Evolutionary conservation across 1,140 invertebrate species (phyloP), one percentile per base, ranked within the genome.

Genomic region (Delia radicum): DNA sequence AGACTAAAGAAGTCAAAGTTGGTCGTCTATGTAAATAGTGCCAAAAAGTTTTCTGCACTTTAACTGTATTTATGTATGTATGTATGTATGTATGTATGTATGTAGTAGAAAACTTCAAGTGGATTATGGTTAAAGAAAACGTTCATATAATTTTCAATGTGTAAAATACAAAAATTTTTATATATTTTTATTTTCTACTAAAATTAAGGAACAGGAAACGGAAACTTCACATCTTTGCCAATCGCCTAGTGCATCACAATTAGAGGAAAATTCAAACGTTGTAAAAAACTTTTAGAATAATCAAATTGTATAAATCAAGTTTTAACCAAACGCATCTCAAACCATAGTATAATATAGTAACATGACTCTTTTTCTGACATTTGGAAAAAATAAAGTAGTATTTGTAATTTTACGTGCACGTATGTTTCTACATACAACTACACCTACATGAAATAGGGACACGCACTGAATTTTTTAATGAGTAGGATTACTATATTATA

Each of bases 181-280:
- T 21, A 55, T 55, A 6, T 55, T 55, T 55, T 55, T 24, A 10
- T 2, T 21, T 55, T 55, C 0, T 55, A 3, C n/a, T 55, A 21
- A n/a, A n/a, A n/a, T 21, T 18, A 31, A 33, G 29, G 24, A 33
- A 69, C 65, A 37, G 65, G 65, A 69, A 69, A 33, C 65, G 65
- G 65, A 69, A 69, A 69, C 29, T 69, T 69, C 65, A 69, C 29
- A 69, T 69, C 29, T 69, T 69, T 33, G 31, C 31, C 65, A 33
- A 69, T 69, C 65, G 29, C 29, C 65, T 33, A 26, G 31, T 69
- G 65, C 65, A 69, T 69, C 21, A 15, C 65, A 69, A 69, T 69
- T 69, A 69, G 29, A 33, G 65, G 10, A 31, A 33, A 33, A 69
- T 69, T 69, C 15, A 37, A 69, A 24, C 65, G 6, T n/a, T 18